Percentiles rank a stretch among this genome's conserved stretches.
Conservation (phyloP, 2,113 vertebrate species). For the Camelus bactrianus region DNA sequence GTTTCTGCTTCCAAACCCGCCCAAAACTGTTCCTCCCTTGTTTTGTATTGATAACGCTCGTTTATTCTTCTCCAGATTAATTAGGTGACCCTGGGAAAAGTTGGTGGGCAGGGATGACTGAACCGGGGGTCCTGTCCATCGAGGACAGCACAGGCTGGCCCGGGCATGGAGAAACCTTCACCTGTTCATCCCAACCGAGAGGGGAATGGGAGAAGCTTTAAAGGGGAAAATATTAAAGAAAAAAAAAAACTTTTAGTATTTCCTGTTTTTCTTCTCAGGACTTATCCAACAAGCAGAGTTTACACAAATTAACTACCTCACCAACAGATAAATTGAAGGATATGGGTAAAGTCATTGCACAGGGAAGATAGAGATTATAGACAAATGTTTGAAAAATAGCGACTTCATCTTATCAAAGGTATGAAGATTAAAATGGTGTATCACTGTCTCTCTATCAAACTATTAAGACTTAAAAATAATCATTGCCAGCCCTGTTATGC, state of each 20-base stretch:
- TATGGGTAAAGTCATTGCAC: neutral
- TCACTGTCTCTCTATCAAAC: neutral
- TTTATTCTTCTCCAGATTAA: neutral
- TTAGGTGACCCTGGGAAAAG: neutral
- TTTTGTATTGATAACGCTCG: neutral
- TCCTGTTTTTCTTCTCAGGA: neutral
- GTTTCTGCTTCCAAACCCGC: conserved; percentile 40
- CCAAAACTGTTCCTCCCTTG: neutral
- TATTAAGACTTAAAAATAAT: conserved; percentile 28
- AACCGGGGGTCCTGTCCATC: neutral
- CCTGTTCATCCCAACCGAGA: neutral
- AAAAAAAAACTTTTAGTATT: neutral
- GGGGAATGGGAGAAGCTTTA: neutral
- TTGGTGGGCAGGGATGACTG: neutral
- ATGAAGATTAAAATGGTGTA: neutral
- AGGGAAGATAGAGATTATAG: neutral
- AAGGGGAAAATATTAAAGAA: neutral
- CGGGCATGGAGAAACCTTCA: neutral
- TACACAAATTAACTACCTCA: neutral
- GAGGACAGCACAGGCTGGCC: neutral
- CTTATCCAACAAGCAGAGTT: neutral
- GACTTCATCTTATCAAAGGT: neutral
- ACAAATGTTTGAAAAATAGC: neutral
- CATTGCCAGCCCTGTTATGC: neutral
- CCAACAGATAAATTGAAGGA: neutral